phyloP scores from a whole-genome alignment of 2,113 vertebrate genomes.

The Boleophthalmus pectinirostris region DNA sequence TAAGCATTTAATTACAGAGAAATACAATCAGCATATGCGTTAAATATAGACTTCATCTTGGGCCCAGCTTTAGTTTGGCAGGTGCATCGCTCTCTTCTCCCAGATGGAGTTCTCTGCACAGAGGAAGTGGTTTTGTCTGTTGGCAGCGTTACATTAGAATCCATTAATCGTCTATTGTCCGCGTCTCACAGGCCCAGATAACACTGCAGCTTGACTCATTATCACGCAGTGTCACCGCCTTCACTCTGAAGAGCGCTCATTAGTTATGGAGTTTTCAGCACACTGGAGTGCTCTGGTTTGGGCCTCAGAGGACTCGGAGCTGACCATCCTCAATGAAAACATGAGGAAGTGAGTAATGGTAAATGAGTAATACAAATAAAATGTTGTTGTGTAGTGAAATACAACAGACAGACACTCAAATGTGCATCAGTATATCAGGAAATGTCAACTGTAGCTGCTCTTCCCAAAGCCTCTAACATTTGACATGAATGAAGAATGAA shows the following conservation, averaged over 20 bases:
- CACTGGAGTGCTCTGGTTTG: constrained; percentile 21
- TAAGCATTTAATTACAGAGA: neutral
- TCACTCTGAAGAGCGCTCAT: constrained; percentile 49
- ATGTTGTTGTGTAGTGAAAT: neutral
- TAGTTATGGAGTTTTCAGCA: constrained; percentile 38
- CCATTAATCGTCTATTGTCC: constrained; percentile 53
- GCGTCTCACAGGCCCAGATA: constrained; percentile 47
- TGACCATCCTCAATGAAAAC: neutral
- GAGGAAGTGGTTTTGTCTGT: constrained; percentile 24
- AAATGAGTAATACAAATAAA: too few species aligned
- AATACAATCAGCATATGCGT: neutral
- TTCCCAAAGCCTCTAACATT: too few species aligned
- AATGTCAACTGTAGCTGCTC: too few species aligned
- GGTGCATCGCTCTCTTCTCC: constrained; percentile 12
- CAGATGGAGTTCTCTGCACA: constrained; percentile 25
- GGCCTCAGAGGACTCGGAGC: constrained; percentile 8
- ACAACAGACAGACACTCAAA: neutral
- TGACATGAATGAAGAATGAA: too few species aligned
- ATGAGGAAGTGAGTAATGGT: neutral
- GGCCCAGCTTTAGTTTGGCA: constrained; percentile 16
- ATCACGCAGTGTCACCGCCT: constrained; percentile 35
- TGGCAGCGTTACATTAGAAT: constrained; percentile 43
- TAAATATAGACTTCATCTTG: constrained; percentile 18
- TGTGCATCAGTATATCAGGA: neutral
- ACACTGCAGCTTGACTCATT: constrained; percentile 55